Evolutionary conservation across 2,888 invertebrate species (phyloP).

Genomic region (Tetrapedia diversipes): DNA sequence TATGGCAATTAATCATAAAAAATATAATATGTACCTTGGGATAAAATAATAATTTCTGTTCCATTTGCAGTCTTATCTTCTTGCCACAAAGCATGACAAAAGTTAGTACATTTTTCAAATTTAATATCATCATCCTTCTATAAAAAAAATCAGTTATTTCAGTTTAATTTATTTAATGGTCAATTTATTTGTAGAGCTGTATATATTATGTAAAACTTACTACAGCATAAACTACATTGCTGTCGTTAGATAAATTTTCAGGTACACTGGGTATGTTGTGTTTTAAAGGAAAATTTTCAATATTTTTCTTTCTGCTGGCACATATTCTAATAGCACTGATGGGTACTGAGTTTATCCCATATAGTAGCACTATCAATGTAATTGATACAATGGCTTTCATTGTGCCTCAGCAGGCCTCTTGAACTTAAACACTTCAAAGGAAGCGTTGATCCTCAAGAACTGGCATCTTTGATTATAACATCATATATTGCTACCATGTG

Average conservation of each 20-base stretch:
- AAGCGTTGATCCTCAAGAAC: conserved; percentile 71
- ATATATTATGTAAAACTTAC: conserved; percentile 55
- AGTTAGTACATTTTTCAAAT: conserved; percentile 82
- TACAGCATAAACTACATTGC: conserved; percentile 65
- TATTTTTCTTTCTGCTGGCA: conserved; percentile 74
- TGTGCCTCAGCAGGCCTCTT: conserved; percentile 73
- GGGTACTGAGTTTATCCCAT: conserved; percentile 70
- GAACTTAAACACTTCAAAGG: conserved; percentile 73
- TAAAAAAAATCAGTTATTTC: conserved; percentile 20
- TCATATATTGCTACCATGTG: conserved; percentile 57
- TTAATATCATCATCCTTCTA: conserved; percentile 72
- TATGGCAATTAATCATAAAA: conserved; percentile 1
- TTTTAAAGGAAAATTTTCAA: conserved; percentile 70
- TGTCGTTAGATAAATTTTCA: conserved; percentile 69
- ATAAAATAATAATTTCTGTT: conserved; percentile 85
- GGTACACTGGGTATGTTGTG: conserved; percentile 68
- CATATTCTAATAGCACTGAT: conserved; percentile 75
- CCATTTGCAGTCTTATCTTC: conserved; percentile 84
- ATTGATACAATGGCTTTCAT: conserved; percentile 78
- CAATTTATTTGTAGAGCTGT: background rate
- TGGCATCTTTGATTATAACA: conserved; percentile 71
- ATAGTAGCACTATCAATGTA: conserved; percentile 70
- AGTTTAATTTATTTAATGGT: background rate
- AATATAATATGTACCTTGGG: conserved; percentile 88
- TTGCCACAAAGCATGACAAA: conserved; percentile 90